Percentiles rank a stretch among this genome's conserved stretches.
Conservation (phyloP, 2,797 vertebrate genomes). For the Mareca penelope region DNA sequence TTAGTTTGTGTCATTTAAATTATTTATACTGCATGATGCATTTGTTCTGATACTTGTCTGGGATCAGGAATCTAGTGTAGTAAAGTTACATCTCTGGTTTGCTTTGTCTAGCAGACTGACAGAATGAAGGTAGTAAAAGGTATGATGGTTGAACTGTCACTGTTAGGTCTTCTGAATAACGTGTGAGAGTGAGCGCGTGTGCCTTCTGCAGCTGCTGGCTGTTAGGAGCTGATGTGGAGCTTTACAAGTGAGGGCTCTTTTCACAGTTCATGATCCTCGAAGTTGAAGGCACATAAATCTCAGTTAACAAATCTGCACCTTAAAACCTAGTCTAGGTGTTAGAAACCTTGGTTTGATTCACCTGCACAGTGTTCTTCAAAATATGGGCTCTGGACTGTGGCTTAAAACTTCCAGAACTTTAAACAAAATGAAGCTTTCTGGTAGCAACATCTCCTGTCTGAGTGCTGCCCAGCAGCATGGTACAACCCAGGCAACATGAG, state of each 20-base stretch:
- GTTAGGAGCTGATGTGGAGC: background rate
- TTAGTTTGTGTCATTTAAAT: background rate
- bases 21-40: accelerated
- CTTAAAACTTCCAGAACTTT: background rate
- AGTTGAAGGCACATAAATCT: background rate
- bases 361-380: background rate
- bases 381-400: background rate
- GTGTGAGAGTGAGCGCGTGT: background rate
- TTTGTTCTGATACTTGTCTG: background rate
- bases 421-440: background rate
- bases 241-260: background rate
- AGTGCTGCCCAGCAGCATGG: background rate
- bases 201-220: background rate
- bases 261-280: background rate
- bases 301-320: background rate
- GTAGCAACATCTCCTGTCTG: background rate
- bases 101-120: background rate
- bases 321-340: background rate
- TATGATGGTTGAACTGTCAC: background rate
- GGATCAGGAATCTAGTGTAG: background rate
- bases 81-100: background rate
- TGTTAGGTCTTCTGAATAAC: background rate
- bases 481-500: background rate
- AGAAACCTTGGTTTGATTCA: background rate
- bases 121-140: background rate